These are phyloP conservation scores for Tillus elongatus DNA, from an alignment of 2,888 invertebrate genomes.

Conservation along the genomic window DNA sequence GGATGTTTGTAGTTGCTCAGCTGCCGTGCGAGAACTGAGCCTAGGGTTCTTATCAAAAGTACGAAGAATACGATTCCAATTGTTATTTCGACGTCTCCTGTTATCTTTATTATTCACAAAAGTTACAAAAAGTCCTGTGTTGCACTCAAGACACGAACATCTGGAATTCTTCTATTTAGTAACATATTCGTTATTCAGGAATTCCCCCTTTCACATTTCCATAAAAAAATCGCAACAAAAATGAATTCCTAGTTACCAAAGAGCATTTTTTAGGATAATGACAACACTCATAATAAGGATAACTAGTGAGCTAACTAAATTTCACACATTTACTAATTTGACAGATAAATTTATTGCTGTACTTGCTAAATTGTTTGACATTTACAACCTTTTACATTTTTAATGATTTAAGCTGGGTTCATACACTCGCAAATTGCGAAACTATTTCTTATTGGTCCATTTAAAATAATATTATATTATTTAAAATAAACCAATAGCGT, in stretches of 20 bases:
- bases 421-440: no score
- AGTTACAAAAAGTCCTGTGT: neutral
- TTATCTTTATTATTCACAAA: neutral
- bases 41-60: conserved; percentile 1
- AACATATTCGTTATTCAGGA: neutral
- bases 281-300: neutral
- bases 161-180: conserved; percentile 3
- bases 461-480: no score
- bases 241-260: conserved; percentile 2
- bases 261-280: conserved; percentile 1
- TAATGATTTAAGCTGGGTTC: neutral
- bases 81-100: conserved; percentile 2
- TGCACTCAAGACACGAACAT: neutral
- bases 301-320: conserved; percentile 2
- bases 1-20: no score
- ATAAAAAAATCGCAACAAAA: conserved; percentile 1
- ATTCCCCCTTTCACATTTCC: neutral
- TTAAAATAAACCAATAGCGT: no score
- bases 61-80: conserved; percentile 2
- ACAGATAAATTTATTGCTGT: neutral
- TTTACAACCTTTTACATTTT: neutral
- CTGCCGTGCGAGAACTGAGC: conserved; percentile 3
- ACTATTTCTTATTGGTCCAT: no score
- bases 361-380: neutral
- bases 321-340: conserved; percentile 3